A percentile compares a stretch with the other conserved stretches of the same genome.
Conservation (phyloP, 2,113 vertebrate genomes). For the Ellobius talpinus region DNA sequence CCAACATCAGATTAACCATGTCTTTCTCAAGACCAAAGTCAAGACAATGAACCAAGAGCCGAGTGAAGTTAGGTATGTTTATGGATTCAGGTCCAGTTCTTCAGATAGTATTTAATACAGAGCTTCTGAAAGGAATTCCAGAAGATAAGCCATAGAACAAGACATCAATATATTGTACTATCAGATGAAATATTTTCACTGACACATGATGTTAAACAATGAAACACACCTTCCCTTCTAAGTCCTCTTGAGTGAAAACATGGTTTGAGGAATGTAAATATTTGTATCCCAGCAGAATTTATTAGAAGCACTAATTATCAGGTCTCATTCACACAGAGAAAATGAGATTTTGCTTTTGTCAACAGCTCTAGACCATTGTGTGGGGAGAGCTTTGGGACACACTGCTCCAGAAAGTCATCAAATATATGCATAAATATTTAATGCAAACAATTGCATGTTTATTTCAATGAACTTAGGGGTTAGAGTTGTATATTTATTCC, state of each 20-base stretch:
- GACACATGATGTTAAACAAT: not conserved
- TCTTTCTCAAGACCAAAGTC: not conserved
- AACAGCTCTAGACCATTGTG: not conserved
- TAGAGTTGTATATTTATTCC: slow-evolving; percentile 26
- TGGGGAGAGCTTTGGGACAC: not conserved
- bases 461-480: not conserved
- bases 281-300: not conserved
- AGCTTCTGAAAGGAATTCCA: not conserved
- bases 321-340: not conserved
- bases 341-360: not conserved
- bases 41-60: not conserved
- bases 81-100: not conserved
- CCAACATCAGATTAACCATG: not conserved
- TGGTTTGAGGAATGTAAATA: not conserved
- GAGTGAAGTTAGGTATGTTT: not conserved
- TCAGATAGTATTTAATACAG: not conserved
- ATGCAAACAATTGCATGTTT: not conserved
- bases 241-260: not conserved
- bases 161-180: not conserved
- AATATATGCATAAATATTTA: not conserved
- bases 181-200: not conserved
- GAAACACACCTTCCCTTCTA: not conserved
- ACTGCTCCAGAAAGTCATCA: not conserved
- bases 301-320: not conserved
- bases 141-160: not conserved